phyloP scores from a whole-genome alignment of 1,140 invertebrate genomes.

The Leptopilina boulardi region DNA sequence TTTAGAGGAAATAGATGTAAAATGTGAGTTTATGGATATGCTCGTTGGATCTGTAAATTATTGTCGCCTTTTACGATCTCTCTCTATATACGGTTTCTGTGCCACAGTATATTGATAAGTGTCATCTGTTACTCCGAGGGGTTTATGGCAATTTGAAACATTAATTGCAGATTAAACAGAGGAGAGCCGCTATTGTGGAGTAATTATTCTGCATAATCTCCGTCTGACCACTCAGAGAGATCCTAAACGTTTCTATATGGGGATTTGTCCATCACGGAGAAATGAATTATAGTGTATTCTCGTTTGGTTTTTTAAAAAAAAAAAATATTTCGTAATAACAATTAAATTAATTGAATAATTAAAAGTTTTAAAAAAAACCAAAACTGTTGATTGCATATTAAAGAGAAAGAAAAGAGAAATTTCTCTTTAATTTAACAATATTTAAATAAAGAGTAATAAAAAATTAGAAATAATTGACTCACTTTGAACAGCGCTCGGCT shows the following conservation, averaged over 20 bases:
- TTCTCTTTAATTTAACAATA: no score
- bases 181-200: conserved; percentile 61
- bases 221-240: conserved; percentile 66
- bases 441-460: no score
- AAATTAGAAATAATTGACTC: no score
- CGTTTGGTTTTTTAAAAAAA: no score
- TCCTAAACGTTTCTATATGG: conserved; percentile 64
- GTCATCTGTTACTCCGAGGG: conserved; percentile 67
- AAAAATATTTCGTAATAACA: no score
- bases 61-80: conserved; percentile 30
- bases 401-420: no score
- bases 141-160: conserved; percentile 73
- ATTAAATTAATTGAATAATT: no score
- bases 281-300: no score
- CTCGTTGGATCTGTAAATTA: conserved; percentile 33
- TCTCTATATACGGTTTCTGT: conserved; percentile 34
- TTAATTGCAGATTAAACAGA: conserved; percentile 75
- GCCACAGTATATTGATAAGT: conserved; percentile 66
- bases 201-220: conserved; percentile 73
- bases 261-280: conserved; percentile 49
- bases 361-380: no score
- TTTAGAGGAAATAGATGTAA: conserved; percentile 25
- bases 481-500: no score
- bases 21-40: conserved; percentile 4
- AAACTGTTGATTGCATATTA: no score